Evolutionary conservation across 2,888 invertebrate genomes (phyloP), one percentile per base, ranked within the genome.

Genomic region (Colostygia pectinataria): DNA sequence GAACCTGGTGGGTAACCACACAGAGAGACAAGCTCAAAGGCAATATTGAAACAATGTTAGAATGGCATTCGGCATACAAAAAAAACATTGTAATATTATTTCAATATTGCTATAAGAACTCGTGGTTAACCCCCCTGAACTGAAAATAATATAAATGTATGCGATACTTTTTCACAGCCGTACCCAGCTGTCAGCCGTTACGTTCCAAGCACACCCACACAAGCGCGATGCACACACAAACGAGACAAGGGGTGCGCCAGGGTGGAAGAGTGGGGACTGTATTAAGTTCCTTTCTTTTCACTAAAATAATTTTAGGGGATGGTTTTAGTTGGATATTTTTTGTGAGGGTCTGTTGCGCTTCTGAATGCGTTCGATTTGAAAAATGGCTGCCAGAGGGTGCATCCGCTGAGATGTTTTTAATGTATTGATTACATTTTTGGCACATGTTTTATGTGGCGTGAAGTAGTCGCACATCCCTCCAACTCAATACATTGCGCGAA

Each of bases 241-340:
- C 74, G 63, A 67, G 32, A 39, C 52, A 45, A 80, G 84, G 87
- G 88, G 87, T 83, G 88, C 83, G 86, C 74, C 79, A 81, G 73
- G 80, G 79, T 71, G 20, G 20, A 20, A 71, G 74, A 80, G 86
- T 83, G 87, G 89, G 89, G 88, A 84, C 82, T 89, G 89, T 90
- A 90, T 90, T 89, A 90, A 89, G 89, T 89, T 89, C 85, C 88
- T 87, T 90, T 90, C 89, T 89, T 90, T 90, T 86, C 89, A 88
- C 89, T 90, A 89, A 89, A 89, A 90, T 90, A 85, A 89, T 90
- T 90, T 90, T 88, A 86, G 87, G 90, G 89, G 90, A 79, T 85
- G 87, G 84, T 83, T 89, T 81, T 86, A 87, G 86, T 89, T 84
- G 79, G 81, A 85, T 87, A 84, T 89, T 82, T 88, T 87, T 88